Base-by-base conservation (phyloP, 2,797 vertebrate species). In the Bradypodion ventrale region DNA sequence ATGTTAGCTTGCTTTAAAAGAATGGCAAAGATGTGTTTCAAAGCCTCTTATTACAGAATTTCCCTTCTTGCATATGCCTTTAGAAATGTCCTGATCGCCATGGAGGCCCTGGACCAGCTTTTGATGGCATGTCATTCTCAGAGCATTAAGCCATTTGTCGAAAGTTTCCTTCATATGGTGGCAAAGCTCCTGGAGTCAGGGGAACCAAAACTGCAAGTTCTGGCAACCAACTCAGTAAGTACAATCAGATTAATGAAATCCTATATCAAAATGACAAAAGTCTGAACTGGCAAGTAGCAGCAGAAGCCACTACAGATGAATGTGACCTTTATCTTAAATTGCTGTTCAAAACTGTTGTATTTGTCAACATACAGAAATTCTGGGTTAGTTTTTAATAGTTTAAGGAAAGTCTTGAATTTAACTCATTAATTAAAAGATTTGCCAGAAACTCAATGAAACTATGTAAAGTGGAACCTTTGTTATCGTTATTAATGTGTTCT, bases 111-210 rank as follows among this genome's bases (percentile, higher is more conserved):
- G 95, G 98, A 99, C 95, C 98, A 99, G 91, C 97, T 99, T 87
- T 95, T 99, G 29, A 99, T 99, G 98, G 98, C 98, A 7, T 99
- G 98, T 78, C 98, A 99, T 96, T 99, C 98, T 35, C 98, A 99
- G 93, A 99, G 98, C 96, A 99, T 99, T 95, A 99, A 99, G 81
- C 98, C 98, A 0, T 99, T 99, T 81, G 98, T 99, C 81, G 98
- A 99, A 93, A 99, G 98, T 83, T 99, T 99, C 93, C 97, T 99
- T 85, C 98, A 98, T 87, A 99, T 99, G 98, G 98, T 99, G 69
- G 98, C 98, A 88, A 99, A 99, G 90, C 96, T 99, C 75, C 95
- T 99, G 94, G 98, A 99, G 94, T 99, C 98, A 13, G 95, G 97
- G 9, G 98, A 99, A 84, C 98, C 98, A 0, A 97, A 98, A 90